These are phyloP conservation scores for Papilio aristodemus DNA, from an alignment of 1,140 invertebrate species.

Conservation along the genomic window DNA sequence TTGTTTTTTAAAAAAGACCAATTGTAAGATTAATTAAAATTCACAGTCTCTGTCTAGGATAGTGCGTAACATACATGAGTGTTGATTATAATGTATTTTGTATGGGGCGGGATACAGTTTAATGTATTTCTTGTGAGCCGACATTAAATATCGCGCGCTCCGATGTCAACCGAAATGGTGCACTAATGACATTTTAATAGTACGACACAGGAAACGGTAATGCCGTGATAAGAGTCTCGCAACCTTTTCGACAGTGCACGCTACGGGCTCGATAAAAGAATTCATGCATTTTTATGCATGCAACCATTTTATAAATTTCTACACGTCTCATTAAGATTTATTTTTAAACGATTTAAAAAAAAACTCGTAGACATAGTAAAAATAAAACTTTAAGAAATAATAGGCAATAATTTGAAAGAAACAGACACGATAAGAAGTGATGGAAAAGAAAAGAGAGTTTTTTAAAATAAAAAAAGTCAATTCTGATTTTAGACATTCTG, in stretches of 20 bases:
- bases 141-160: slow-evolving; percentile 39
- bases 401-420: no score
- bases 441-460: no score
- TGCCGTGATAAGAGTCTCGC: slow-evolving; percentile 40
- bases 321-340: no score
- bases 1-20: no score
- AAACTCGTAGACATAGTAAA: no score
- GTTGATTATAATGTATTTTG: slow-evolving; percentile 16
- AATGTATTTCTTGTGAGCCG: slow-evolving; percentile 44
- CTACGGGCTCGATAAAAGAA: slow-evolving; percentile 11
- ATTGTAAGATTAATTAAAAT: no score
- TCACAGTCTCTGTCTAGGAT: no score
- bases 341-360: no score
- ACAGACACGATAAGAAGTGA: no score
- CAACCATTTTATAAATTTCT: not conserved
- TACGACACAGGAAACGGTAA: slow-evolving; percentile 46
- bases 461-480: no score
- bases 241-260: slow-evolving; percentile 26
- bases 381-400: no score
- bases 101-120: slow-evolving; percentile 29
- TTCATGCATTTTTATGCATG: not conserved
- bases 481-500: no score
- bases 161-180: slow-evolving; percentile 54
- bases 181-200: slow-evolving; percentile 69
- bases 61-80: not conserved